These are phyloP conservation scores for Solen grandis DNA, from an alignment of 1,140 invertebrate genomes.

Conservation along the genomic window DNA sequence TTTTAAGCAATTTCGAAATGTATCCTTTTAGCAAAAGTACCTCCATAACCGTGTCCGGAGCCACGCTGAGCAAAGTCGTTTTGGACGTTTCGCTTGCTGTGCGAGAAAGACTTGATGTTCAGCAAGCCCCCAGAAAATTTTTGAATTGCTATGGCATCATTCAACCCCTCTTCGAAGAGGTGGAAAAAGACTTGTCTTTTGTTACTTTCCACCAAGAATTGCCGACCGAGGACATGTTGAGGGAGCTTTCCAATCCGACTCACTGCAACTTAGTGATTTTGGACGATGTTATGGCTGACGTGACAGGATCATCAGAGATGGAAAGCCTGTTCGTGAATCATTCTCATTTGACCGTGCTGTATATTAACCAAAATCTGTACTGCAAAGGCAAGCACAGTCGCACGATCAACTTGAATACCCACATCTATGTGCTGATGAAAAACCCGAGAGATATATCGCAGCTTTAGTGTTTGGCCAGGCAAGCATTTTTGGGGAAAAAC, in stretches of 20 bases:
- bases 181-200: conserved; percentile 34
- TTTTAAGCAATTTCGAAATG: conserved; percentile 10
- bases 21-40: conserved; percentile 22
- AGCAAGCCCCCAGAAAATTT: conserved; percentile 5
- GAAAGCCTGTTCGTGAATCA: conserved; percentile 44
- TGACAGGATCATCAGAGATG: conserved; percentile 23
- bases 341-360: conserved; percentile 24
- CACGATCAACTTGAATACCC: conserved; percentile 37
- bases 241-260: not conserved
- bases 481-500: conserved; percentile 33
- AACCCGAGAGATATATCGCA: conserved; percentile 46
- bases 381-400: conserved; percentile 30
- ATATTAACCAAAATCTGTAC: conserved; percentile 49
- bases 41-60: not conserved
- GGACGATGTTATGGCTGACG: conserved; percentile 33
- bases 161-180: conserved; percentile 37
- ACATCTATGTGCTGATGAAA: conserved; percentile 37
- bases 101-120: conserved; percentile 32
- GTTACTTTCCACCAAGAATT: conserved; percentile 9
- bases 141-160: conserved; percentile 44
- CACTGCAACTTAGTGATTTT: conserved; percentile 25
- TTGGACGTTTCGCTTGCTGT: conserved; percentile 14
- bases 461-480: conserved; percentile 12
- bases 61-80: conserved; percentile 1
- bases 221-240: conserved; percentile 3